phyloP scores from a whole-genome alignment of 1,140 invertebrate species.

The Bombus confusus region DNA sequence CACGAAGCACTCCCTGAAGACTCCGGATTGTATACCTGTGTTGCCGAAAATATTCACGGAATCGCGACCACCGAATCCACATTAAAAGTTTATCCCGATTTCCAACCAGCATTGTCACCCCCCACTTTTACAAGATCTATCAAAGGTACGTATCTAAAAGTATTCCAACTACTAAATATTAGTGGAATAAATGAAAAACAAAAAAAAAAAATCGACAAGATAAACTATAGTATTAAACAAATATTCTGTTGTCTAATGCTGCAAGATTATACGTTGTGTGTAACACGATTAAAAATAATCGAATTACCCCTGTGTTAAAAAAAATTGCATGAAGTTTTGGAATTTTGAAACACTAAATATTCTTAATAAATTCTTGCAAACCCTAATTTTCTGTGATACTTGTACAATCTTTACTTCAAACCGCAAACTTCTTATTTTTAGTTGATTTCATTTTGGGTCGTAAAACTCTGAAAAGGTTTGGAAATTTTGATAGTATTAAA shows the following conservation, averaged over 20 bases:
- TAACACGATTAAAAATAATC: neutral
- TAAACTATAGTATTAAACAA: neutral
- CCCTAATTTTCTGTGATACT: neutral
- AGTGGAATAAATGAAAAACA: neutral
- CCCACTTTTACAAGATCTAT: conserved; percentile 89
- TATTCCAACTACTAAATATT: neutral
- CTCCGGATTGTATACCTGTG: conserved; percentile 89
- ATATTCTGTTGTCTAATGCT: too few species aligned
- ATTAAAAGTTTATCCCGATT: conserved; percentile 88
- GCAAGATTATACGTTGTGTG: neutral
- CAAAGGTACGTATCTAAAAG: conserved; percentile 83
- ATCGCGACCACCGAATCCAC: conserved; percentile 86
- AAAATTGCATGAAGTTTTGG: neutral
- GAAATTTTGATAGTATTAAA: too few species aligned
- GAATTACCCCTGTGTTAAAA: neutral
- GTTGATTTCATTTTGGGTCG: neutral
- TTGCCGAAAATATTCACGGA: conserved; percentile 89
- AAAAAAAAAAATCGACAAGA: neutral
- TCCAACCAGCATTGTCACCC: conserved; percentile 86
- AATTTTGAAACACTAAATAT: neutral
- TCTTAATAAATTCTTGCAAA: too few species aligned
- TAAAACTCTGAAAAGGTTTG: too few species aligned
- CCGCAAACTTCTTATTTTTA: neutral
- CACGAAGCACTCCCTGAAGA: conserved; percentile 85
- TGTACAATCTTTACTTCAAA: neutral